Base-by-base conservation (phyloP, 2,113 vertebrate genomes). In the Notarius quadriscutis region DNA sequence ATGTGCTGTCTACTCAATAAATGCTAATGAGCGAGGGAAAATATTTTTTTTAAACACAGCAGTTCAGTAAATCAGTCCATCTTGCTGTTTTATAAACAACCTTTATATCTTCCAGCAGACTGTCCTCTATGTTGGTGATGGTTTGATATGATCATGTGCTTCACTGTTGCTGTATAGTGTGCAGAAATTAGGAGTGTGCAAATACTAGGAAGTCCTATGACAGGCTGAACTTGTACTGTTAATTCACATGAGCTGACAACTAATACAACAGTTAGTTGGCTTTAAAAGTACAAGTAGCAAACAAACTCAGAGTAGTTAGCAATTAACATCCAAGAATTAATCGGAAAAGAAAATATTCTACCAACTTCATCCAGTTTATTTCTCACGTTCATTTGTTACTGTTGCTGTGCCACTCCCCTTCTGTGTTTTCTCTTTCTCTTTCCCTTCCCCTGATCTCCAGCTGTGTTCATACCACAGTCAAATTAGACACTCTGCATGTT, bases 391-490 rank as follows among this genome's bases (percentile, higher is more conserved):
- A 75, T 41, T 74, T 75, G 11, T 53, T 78, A 27, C 14, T 55
- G 12, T 53, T 78, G 50, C 75, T 78, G 25, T 78, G 75, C 22
- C 75, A 78, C 50, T 53, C 50, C 11, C 6, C 5, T 17, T 78
- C 51, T 27, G 77, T 57, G 77, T 57, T 55, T 55, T 79, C 51
- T 79, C 7, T 27, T 55, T 57, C 51, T 53, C 14, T 30, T 12
- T 27, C 51, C 25, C 25, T 17, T 27, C 12, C 6, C 51, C 22
- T 55, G 25, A 55, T 55, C n/a, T 11, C 2, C 25, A 55, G 51
- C 25, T 79, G 50, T 55, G 75, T 53, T 79, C n/a, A 55, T 55
- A 55, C 50, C 51, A 78, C 75, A 79, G 25, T 79, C 75, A 79
- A 79, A 79, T 55, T 55, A 77, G 74, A 77, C 41, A 20, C 18